These are phyloP conservation scores for Cosmia pyralina DNA, from an alignment of 2,888 invertebrate genomes.

Conservation along the genomic window DNA sequence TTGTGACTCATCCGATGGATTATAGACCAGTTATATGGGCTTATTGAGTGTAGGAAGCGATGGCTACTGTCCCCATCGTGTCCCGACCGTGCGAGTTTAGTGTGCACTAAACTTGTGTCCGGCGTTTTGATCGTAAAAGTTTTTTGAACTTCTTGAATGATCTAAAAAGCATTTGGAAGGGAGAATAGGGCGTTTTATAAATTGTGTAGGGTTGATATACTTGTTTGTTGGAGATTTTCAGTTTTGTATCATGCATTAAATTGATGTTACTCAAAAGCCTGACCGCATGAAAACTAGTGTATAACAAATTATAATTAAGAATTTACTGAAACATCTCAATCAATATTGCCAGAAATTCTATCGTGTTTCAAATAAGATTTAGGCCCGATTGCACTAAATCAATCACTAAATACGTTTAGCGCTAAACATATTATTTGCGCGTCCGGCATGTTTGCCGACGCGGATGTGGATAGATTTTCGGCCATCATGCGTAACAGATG, in stretches of 20 bases:
- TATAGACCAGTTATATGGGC: conserved; percentile 46
- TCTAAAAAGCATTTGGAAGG: conserved; percentile 7
- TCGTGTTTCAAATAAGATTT: neutral
- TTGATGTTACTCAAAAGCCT: neutral
- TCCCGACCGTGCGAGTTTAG: conserved; percentile 38
- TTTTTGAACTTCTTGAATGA: conserved; percentile 34
- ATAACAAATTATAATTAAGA: neutral
- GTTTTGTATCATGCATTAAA: too few relatives aligned
- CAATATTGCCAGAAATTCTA: neutral
- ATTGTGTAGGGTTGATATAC: too few relatives aligned
- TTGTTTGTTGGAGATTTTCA: too few relatives aligned
- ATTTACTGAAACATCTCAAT: neutral
- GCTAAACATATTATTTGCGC: neutral
- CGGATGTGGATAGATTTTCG: too few relatives aligned
- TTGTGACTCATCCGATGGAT: conserved; percentile 42
- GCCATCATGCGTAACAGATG: too few relatives aligned
- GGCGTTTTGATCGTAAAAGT: conserved; percentile 39
- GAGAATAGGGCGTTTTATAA: neutral
- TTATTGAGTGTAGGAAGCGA: conserved; percentile 43
- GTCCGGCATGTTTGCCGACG: too few relatives aligned
- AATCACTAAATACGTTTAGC: neutral
- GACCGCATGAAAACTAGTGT: neutral
- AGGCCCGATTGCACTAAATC: neutral
- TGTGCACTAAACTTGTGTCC: conserved; percentile 40
- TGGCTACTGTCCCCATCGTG: conserved; percentile 23